Evolutionary conservation across 2,888 invertebrate species (phyloP), one percentile per base, ranked within the genome.

Genomic region (Tetheella fluctuosa): DNA sequence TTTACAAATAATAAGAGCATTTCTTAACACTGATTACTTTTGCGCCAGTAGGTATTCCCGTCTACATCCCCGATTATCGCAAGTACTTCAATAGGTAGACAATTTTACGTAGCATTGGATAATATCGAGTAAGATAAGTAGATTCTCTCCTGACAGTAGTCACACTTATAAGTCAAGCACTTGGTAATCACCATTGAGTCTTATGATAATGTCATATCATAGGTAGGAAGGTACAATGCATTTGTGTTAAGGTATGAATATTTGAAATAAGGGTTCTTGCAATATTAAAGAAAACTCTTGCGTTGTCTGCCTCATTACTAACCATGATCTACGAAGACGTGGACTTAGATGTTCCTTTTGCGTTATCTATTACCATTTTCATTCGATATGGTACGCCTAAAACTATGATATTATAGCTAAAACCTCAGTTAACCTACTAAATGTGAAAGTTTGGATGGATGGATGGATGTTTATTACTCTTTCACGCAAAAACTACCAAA

Each of bases 141-240:
- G n/a, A n/a, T n/a, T n/a, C n/a, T n/a, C n/a, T n/a, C n/a, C n/a
- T n/a, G n/a, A n/a, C 17, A 42, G n/a, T 3, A 42, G 39, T 42
- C 39, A 42, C 39, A 42, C 39, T 42, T 42, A 42, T 42, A 42
- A 42, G 39, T 42, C 39, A 42, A 42, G 17, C 5, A 42, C 39
- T 13, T 48, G n/a, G 42, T 48, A 48, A 48, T 48, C 42, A 48
- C 17, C 20, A 48, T 20, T 20, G 17, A 48, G 17, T 10, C 17
- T 17, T 1, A 17, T n/a, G 42, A 48, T 48, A 48, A 48, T 20
- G 42, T 48, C 42, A 48, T 48, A 48, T 20, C 20, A 48, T 7
- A 48, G n/a, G n/a, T n/a, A n/a, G n/a, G n/a, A n/a, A n/a, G n/a
- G n/a, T n/a, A n/a, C n/a, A n/a, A n/a, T n/a, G n/a, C n/a, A n/a